Conservation (phyloP, 1,140 invertebrate species). For the Drosophila parvula region DNA sequence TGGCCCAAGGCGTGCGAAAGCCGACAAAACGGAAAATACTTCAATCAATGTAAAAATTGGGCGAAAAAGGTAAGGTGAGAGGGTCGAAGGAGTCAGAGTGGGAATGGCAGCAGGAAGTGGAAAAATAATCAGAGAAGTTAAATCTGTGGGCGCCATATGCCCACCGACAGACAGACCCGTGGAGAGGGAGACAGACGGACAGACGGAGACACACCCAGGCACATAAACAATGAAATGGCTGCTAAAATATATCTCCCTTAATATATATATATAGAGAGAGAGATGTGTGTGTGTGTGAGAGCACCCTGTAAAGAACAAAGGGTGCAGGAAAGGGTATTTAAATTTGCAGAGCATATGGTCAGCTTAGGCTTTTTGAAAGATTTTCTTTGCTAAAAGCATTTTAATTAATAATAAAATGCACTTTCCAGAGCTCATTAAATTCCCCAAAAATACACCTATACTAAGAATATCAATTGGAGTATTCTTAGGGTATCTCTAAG, state of each 20-base stretch:
- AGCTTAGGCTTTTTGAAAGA: no score
- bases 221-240: constrained; percentile 76
- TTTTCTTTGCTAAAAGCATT: no score
- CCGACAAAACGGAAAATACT: constrained; percentile 75
- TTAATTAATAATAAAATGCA: background rate
- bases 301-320: constrained; percentile 55
- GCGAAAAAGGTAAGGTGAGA: constrained; percentile 9
- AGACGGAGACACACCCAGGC: constrained; percentile 51
- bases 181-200: constrained; percentile 18
- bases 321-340: constrained; percentile 1
- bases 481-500: constrained; percentile 1
- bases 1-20: constrained; percentile 73
- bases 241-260: constrained; percentile 67
- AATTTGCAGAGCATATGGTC: background rate
- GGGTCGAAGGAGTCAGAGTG: constrained; percentile 2
- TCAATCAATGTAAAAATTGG: constrained; percentile 81
- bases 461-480: no score
- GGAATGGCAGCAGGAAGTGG: constrained; percentile 49
- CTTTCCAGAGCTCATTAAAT: background rate
- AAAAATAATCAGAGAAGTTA: constrained; percentile 79
- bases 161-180: constrained; percentile 17
- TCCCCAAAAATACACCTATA: background rate
- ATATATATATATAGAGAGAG: constrained; percentile 3
- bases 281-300: background rate
- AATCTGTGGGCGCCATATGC: constrained; percentile 75